Conservation (phyloP, 2,113 vertebrate species). For the Danio rerio region GRCz12tu NC_133191.1:25272001-25272500, state of each 20-base stretch:
- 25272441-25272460: constrained; percentile 70
- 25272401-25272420: constrained; percentile 73
- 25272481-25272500: neutral
- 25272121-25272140: constrained; percentile 7
- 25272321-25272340: neutral
- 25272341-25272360: neutral
- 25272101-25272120: constrained; percentile 44
- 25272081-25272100: constrained; percentile 48
- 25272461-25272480: neutral
- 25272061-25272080: constrained; percentile 73
- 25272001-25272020: constrained; percentile 41
- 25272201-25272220: neutral
- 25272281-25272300: neutral
- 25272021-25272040: constrained; percentile 44
- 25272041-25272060: constrained; percentile 67
- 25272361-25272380: neutral
- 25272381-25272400: constrained; percentile 43
- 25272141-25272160: constrained; percentile 55
- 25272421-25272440: constrained; percentile 77
- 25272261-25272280: neutral
- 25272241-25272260: neutral
- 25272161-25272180: constrained; percentile 66
- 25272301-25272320: neutral
- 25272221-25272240: too few relatives aligned
- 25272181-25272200: constrained; percentile 64